phyloP scores from a whole-genome alignment of 1,140 invertebrate genomes.

The Drosophila nigromelanica region DNA sequence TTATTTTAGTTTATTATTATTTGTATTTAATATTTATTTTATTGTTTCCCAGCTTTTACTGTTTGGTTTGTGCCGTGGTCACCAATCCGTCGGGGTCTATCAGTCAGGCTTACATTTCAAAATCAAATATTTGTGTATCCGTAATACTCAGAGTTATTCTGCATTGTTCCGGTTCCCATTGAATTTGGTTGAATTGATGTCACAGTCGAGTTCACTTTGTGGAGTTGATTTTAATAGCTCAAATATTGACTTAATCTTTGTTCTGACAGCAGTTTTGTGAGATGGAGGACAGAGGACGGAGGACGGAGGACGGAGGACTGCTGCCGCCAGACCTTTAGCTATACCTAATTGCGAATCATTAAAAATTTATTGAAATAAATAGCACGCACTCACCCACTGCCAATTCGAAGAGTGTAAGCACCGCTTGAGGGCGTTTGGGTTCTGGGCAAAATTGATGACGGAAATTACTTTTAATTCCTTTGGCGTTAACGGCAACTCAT shows the following conservation, averaged over 20 bases:
- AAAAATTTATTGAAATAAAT: constrained; percentile 73
- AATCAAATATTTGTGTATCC: background rate
- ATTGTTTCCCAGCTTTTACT: no score
- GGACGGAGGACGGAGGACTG: background rate
- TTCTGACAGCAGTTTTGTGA: constrained; percentile 6
- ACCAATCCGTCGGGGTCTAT: no score
- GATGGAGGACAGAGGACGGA: background rate
- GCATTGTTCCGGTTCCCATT: no score
- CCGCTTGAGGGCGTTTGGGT: constrained; percentile 12
- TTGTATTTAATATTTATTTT: no score
- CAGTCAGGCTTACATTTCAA: background rate
- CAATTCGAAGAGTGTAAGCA: constrained; percentile 7
- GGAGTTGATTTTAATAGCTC: constrained; percentile 26
- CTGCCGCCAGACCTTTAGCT: constrained; percentile 6
- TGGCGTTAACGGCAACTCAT: constrained; percentile 76
- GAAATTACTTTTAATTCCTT: constrained; percentile 76
- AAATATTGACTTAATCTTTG: constrained; percentile 36
- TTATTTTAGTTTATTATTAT: no score
- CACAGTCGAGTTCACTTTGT: constrained; percentile 19
- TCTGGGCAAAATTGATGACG: constrained; percentile 63
- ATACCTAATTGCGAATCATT: constrained; percentile 62
- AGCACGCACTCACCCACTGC: constrained; percentile 43
- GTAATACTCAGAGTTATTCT: background rate
- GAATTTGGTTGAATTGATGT: constrained; percentile 4
- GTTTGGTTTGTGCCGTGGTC: no score